Evolutionary conservation across 1,140 invertebrate genomes (phyloP), one percentile per base, ranked within the genome.

Genomic region (Drosophila neocordata): DNA sequence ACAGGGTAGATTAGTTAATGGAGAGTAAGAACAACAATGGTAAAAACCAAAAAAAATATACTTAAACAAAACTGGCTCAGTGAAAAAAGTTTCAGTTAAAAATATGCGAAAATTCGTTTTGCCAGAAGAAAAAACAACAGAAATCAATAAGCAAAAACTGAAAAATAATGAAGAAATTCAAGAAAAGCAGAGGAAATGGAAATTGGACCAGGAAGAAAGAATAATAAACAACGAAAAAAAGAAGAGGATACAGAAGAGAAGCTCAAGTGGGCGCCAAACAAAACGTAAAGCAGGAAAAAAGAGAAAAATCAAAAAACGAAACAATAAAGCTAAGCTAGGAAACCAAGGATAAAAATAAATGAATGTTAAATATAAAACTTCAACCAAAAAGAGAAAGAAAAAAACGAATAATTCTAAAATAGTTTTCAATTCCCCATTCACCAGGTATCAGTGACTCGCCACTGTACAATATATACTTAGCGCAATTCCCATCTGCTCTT

Each of bases 1-100:
- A 6, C 8, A 3, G 72, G 71, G 51, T 52, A 41, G 55, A 57
- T 62, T 9, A 12, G 20, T 8, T 13, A 15, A 52, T 24, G 41
- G 22, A 15, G 13, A 18, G 6, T 18, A 41, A 41, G 38, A 4
- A 13, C 13, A 15, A 15, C 0, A 41, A 6, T 13, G 13, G 12
- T 13, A n/a, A 13, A 41, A 13, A 5, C 12, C 3, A n/a, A 41
- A 6, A 41, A 13, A 13, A 13, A 4, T n/a, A n/a, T n/a, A 41
- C 6, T 41, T 13, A 4, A 41, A 4, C n/a, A n/a, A 38, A 38
- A 24, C 22, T 24, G 22, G 4, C 22, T 24, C 22, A 2, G n/a
- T n/a, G n/a, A n/a, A n/a, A n/a, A n/a, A n/a, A n/a, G n/a, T n/a
- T n/a, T n/a, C n/a, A n/a, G n/a, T n/a, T n/a, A n/a, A n/a, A n/a